Evolutionary conservation across 2,888 invertebrate genomes (phyloP).

Genomic region (Muscina levida): DNA sequence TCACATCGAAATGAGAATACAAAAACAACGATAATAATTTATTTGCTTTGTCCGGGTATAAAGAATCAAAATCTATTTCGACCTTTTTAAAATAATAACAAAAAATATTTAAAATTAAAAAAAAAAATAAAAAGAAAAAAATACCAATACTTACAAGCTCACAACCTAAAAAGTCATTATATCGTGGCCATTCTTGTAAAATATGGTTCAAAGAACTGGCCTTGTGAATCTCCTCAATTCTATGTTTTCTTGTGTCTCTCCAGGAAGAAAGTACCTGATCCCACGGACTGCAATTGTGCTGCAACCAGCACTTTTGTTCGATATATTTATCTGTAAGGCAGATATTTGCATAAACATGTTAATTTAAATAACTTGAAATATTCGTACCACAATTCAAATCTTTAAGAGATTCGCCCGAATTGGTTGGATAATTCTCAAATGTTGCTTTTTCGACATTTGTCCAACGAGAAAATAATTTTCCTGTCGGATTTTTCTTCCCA

Average conservation of each 20-base stretch:
- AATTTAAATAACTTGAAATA: slow-evolving; percentile 11
- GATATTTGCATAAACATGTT: slow-evolving; percentile 25
- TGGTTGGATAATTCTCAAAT: slow-evolving; percentile 32
- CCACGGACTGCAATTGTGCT: slow-evolving; percentile 52
- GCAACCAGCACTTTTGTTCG: slow-evolving; percentile 52
- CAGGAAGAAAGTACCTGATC: slow-evolving; percentile 46
- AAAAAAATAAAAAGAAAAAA: neutral
- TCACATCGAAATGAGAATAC: too few relatives aligned
- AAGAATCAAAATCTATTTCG: slow-evolving; percentile 43
- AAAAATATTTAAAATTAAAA: neutral
- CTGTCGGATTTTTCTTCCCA: slow-evolving; percentile 57
- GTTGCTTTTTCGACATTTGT: slow-evolving; percentile 51
- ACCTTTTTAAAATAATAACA: neutral
- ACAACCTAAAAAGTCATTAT: slow-evolving; percentile 44
- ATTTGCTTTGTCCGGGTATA: slow-evolving; percentile 37
- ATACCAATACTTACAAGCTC: slow-evolving; percentile 24
- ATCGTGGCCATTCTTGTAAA: slow-evolving; percentile 51
- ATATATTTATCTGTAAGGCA: slow-evolving; percentile 51
- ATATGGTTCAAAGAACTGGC: slow-evolving; percentile 37
- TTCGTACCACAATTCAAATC: slow-evolving; percentile 39
- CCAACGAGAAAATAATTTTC: slow-evolving; percentile 60
- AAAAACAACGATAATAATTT: too few relatives aligned
- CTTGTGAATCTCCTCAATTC: slow-evolving; percentile 44
- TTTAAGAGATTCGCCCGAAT: slow-evolving; percentile 49
- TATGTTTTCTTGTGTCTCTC: slow-evolving; percentile 50